Evolutionary conservation across 2,888 invertebrate genomes (phyloP), one percentile per base, ranked within the genome.

Genomic region (Stictocephala bisonia): DNA sequence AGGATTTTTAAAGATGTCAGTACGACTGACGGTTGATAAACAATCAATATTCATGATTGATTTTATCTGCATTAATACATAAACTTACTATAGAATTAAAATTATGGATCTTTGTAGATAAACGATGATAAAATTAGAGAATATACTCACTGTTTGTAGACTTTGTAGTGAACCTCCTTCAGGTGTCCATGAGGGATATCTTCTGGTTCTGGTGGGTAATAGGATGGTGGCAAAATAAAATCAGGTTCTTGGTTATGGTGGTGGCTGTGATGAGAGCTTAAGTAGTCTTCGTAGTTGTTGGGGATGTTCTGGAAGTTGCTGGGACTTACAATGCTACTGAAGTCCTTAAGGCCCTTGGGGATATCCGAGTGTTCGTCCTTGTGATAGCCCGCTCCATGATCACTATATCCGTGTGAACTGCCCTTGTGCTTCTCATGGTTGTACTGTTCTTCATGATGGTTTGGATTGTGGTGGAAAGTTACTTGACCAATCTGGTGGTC

Each of bases 161-260:
- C 64, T 18, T 64, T 64, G 27, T 64, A 64, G 26, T 44, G 41
- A 7, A 26, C 44, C 3, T 26, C 64, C 27, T 64, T 64, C 15
- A 44, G 64, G 13, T 60, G 60, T 13, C 44, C 26, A 3, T 24
- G 7, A 4, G 64, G 64, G n/a, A n/a, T n/a, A 44, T 64, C n/a
- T 15, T 41, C 64, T 9, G 64, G 64, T n/a, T 64, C 64, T 35
- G 64, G 44, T 2, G 64, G 64, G 15, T 64, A 64, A 15, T 44
- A 64, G n/a, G 64, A 44, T 4, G 64, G 27, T 1, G 64, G 64
- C 3, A 44, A 27, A 27, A 64, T 44, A 13, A 64, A 64, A 18
- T 64, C 64, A 6, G 41, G 13, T 11, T 44, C 64, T 26, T 41
- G 64, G 15, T 64, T 40, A 35, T n/a, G n/a, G n/a, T n/a, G n/a